phyloP scores from a whole-genome alignment of 2,113 vertebrate species.

The Carassius auratus region DNA sequence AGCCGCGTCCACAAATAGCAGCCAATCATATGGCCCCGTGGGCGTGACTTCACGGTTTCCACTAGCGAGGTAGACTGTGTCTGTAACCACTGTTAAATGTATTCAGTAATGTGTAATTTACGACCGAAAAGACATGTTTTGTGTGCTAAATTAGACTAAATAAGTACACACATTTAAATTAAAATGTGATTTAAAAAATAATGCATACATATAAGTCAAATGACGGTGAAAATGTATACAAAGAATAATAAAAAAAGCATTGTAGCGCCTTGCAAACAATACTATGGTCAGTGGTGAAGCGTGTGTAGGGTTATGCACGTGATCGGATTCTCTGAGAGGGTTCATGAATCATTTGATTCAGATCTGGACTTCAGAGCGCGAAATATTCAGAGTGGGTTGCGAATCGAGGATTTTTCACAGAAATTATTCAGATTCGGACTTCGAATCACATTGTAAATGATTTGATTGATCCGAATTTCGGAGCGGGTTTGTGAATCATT shows the following conservation, averaged over 20 bases:
- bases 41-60: constrained; percentile 62
- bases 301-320: too few relatives aligned
- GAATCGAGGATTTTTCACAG: too few relatives aligned
- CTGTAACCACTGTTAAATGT: constrained; percentile 13
- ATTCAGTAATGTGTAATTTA: neutral
- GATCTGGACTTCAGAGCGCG: too few relatives aligned
- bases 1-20: constrained; percentile 37
- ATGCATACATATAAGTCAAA: neutral
- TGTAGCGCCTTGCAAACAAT: neutral
- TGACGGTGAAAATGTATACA: neutral
- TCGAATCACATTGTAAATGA: too few relatives aligned
- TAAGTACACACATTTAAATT: neutral
- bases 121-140: neutral
- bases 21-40: constrained; percentile 58
- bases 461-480: too few relatives aligned
- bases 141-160: neutral
- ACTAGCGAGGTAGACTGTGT: constrained; percentile 64
- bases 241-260: neutral
- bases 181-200: neutral
- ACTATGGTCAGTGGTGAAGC: neutral
- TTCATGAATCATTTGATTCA: too few relatives aligned
- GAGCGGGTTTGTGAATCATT: too few relatives aligned
- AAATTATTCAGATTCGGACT: too few relatives aligned
- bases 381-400: too few relatives aligned
- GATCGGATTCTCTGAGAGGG: neutral